Conservation (phyloP, 2,888 invertebrate species). For the Polydrusus cervinus region DNA sequence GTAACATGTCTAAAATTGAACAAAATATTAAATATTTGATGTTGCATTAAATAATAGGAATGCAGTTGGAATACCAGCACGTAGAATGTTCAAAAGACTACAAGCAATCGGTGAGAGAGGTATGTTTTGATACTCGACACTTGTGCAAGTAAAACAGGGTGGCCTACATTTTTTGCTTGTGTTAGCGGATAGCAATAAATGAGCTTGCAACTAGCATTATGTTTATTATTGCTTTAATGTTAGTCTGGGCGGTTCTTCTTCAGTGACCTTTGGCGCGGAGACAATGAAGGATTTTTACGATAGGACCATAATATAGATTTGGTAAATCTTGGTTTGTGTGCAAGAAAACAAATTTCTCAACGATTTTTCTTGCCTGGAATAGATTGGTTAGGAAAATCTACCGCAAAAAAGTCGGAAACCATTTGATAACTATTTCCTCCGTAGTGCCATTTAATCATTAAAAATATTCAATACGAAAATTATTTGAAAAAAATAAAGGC, state of each 20-base stretch:
- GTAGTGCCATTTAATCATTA: no score
- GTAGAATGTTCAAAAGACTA: background rate
- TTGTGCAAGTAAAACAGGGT: background rate
- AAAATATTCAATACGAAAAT: no score
- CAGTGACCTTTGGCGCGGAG: no score
- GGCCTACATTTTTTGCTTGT: background rate
- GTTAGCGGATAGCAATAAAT: background rate
- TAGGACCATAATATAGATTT: no score
- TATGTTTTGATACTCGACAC: constrained; percentile 1
- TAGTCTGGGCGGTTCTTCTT: background rate
- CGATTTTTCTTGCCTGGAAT: no score
- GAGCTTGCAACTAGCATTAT: background rate
- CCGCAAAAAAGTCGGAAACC: no score
- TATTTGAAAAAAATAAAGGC: no score
- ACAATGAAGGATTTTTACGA: no score
- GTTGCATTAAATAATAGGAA: background rate
- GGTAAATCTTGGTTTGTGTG: no score
- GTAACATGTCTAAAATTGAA: background rate
- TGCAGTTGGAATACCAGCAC: background rate
- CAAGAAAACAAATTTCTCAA: no score
- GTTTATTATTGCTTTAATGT: background rate
- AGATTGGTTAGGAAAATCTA: no score
- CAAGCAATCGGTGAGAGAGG: background rate
- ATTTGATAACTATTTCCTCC: no score
- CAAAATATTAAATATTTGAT: background rate